These are phyloP conservation scores for Muscicapa adusta DNA, from an alignment of 2,113 vertebrate species.

Conservation along the genomic window DNA sequence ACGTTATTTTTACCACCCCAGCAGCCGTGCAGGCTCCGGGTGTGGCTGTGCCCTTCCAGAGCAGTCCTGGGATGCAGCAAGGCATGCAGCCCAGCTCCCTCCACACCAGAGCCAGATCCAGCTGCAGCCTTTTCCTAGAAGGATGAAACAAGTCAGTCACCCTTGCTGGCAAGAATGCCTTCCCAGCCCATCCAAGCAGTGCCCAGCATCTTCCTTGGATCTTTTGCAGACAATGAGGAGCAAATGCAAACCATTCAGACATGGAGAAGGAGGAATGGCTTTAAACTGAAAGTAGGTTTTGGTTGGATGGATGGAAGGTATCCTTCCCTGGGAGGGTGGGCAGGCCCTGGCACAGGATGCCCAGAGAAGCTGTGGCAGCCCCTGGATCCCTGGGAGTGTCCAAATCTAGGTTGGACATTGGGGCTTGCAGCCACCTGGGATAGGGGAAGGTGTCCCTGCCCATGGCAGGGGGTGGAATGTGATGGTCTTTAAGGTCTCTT, in stretches of 20 bases:
- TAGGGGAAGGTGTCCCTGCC: not conserved
- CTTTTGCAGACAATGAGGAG: not conserved
- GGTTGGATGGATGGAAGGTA: not conserved
- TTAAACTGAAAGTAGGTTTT: not conserved
- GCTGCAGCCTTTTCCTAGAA: not conserved
- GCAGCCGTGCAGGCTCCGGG: not conserved
- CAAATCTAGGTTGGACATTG: rapidly evolving
- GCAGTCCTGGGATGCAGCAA: not conserved
- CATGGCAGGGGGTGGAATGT: not conserved
- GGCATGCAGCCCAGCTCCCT: not conserved
- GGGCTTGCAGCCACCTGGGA: not conserved
- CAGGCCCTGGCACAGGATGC: not conserved
- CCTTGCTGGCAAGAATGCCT: not conserved
- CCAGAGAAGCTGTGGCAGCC: not conserved
- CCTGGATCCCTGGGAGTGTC: not conserved
- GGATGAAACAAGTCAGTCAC: not conserved
- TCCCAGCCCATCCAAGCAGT: not conserved
- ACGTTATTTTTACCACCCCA: not conserved
- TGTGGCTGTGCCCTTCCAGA: not conserved
- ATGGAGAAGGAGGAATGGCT: not conserved
- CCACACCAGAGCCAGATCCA: not conserved
- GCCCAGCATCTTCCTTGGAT: not conserved
- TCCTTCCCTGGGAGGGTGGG: not conserved
- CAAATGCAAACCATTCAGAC: not conserved
- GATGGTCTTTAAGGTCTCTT: not conserved